These are phyloP conservation scores for Ochropleura plecta DNA, from an alignment of 2,888 invertebrate species.

Conservation along the genomic window DNA sequence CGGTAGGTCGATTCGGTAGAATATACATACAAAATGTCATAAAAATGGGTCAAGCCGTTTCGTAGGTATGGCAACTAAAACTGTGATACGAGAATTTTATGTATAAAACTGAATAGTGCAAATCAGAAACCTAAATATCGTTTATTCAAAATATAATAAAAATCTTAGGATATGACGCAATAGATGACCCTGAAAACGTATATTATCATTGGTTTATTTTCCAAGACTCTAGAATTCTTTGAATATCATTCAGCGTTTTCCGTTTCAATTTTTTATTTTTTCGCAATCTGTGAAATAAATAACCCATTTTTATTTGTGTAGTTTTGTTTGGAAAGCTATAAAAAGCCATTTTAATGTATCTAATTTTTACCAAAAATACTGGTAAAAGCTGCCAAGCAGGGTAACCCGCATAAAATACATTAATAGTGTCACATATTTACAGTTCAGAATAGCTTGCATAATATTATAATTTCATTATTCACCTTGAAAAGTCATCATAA, in stretches of 20 bases:
- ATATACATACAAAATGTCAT: too few relatives aligned
- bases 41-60: too few relatives aligned
- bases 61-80: too few relatives aligned
- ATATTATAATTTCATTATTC: slow-evolving; percentile 26
- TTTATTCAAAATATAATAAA: neutral
- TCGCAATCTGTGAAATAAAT: neutral
- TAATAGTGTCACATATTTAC: neutral
- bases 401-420: neutral
- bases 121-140: neutral
- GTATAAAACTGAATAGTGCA: neutral
- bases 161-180: too few relatives aligned
- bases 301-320: neutral
- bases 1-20: too few relatives aligned
- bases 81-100: too few relatives aligned
- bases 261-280: neutral
- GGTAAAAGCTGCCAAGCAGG: neutral
- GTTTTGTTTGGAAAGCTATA: neutral
- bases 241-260: neutral
- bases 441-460: neutral
- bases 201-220: neutral
- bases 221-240: neutral
- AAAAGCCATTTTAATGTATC: neutral
- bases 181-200: neutral
- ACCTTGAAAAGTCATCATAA: slow-evolving; percentile 42
- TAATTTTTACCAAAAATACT: neutral